Percentiles rank a stretch among this genome's conserved stretches.
These are phyloP conservation scores for Brevimyrus niger DNA, from an alignment of 2,113 vertebrate genomes.

Conservation along the genomic window DNA sequence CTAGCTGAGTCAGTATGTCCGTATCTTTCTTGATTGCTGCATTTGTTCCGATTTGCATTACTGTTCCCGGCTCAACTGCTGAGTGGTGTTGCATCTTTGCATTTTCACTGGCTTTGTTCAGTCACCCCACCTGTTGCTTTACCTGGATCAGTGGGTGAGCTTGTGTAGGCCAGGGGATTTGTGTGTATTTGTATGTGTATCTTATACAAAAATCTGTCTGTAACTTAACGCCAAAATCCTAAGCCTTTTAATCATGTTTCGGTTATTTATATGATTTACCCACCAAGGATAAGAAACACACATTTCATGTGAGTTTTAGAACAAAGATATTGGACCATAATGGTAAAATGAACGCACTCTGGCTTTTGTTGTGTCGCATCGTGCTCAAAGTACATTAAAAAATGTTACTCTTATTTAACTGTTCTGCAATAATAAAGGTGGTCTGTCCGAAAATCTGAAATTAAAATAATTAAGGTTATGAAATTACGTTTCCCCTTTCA, in stretches of 20 bases:
- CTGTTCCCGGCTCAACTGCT: slow-evolving; percentile 28
- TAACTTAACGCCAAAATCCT: background rate
- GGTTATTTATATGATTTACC: background rate
- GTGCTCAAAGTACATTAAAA: background rate
- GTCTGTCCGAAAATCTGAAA: background rate
- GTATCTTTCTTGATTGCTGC: slow-evolving; percentile 25
- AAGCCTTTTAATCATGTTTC: background rate
- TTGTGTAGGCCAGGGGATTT: background rate
- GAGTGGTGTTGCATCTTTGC: slow-evolving; percentile 25
- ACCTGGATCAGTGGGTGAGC: slow-evolving; percentile 1
- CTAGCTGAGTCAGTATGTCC: background rate
- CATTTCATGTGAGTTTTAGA: background rate
- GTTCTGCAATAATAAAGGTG: background rate
- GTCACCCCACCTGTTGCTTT: slow-evolving; percentile 22
- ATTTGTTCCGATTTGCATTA: slow-evolving; percentile 40
- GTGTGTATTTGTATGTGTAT: slow-evolving; percentile 4
- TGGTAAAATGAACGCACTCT: background rate
- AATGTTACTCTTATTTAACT: background rate
- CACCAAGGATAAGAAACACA: background rate
- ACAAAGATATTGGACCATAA: background rate
- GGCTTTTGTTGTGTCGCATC: background rate
- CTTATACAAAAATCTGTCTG: background rate
- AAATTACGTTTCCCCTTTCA: background rate
- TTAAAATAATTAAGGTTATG: background rate
- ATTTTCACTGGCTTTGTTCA: slow-evolving; percentile 27